A percentile compares a stretch with the other conserved stretches of the same genome.
These are phyloP conservation scores for Entelurus aequoreus DNA, from an alignment of 2,113 vertebrate genomes.

Conservation along the genomic window DNA sequence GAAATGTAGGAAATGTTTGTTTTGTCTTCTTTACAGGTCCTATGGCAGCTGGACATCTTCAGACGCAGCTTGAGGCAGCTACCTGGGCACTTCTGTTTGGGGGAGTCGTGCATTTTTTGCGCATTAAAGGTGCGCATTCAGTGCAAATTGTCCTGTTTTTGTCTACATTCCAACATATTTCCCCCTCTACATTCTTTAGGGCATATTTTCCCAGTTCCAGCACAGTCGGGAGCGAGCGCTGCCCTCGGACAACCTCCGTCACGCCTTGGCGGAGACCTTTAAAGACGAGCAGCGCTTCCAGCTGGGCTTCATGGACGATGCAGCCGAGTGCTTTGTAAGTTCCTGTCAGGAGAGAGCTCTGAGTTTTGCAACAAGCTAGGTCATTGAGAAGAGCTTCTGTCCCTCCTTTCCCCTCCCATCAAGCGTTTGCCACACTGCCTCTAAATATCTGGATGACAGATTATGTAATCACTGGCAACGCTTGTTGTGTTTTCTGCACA, in stretches of 20 bases:
- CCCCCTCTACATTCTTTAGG: constrained; percentile 50
- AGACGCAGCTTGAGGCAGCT: constrained; percentile 89
- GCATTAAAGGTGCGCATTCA: constrained; percentile 85
- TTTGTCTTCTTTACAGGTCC: constrained; percentile 70
- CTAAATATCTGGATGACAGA: constrained; percentile 58
- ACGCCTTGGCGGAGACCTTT: constrained; percentile 93
- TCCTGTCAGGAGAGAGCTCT: constrained; percentile 22
- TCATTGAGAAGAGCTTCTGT: constrained; percentile 56
- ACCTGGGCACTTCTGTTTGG: constrained; percentile 88
- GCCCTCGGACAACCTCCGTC: constrained; percentile 90
- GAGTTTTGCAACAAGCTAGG: constrained; percentile 50
- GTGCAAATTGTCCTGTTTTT: neutral
- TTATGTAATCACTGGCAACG: constrained; percentile 50
- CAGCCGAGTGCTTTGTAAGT: constrained; percentile 98
- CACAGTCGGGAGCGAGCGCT: constrained; percentile 92
- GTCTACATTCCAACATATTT: neutral
- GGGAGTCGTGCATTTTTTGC: constrained; percentile 96
- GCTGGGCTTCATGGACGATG: constrained; percentile 96
- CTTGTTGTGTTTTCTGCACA: constrained; percentile 25
- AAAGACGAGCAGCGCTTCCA: constrained; percentile 97
- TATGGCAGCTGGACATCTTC: constrained; percentile 98
- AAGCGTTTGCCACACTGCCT: constrained; percentile 38
- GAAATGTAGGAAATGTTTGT: neutral
- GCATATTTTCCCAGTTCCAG: constrained; percentile 92
- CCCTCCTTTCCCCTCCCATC: constrained; percentile 45